Evolutionary conservation across 2,797 vertebrate genomes (phyloP).

Genomic region (Spondyliosoma cantharus): DNA sequence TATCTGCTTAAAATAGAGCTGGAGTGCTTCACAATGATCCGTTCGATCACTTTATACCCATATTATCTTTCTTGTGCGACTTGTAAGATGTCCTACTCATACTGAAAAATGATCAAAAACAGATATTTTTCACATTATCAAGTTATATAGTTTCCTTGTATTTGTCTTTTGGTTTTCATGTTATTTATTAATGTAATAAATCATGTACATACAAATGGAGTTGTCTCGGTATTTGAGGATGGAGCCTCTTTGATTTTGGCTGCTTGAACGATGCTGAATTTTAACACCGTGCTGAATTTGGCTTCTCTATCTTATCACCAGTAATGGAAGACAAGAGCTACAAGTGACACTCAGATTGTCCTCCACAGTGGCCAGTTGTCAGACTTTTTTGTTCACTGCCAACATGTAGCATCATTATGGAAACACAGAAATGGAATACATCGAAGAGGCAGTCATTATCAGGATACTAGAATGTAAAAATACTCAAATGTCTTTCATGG

Average conservation of each 20-base stretch:
- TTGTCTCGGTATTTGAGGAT: constrained; percentile 4
- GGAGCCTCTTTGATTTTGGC: constrained; percentile 10
- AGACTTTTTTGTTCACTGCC: constrained; percentile 32
- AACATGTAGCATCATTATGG: constrained; percentile 13
- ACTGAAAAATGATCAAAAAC: neutral
- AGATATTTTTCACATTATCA: neutral
- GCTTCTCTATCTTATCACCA: constrained; percentile 20
- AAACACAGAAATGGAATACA: constrained; percentile 18
- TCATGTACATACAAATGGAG: constrained; percentile 9
- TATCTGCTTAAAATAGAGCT: constrained; percentile 12
- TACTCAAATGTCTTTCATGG: neutral
- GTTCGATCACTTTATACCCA: neutral
- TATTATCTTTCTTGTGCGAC: neutral
- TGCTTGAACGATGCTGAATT: constrained; percentile 6
- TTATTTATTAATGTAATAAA: neutral
- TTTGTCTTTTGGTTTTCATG: neutral
- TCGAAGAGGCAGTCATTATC: neutral
- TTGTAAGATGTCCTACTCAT: neutral
- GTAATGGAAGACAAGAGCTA: constrained; percentile 53
- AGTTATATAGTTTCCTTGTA: neutral
- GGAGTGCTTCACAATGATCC: neutral
- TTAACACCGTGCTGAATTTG: constrained; percentile 1
- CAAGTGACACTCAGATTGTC: constrained; percentile 40
- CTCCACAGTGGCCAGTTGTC: constrained; percentile 5
- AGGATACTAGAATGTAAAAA: constrained; percentile 1